Evolutionary conservation across 2,113 vertebrate genomes (phyloP), one percentile per base, ranked within the genome.

Genomic region (Aepyceros melampus): DNA sequence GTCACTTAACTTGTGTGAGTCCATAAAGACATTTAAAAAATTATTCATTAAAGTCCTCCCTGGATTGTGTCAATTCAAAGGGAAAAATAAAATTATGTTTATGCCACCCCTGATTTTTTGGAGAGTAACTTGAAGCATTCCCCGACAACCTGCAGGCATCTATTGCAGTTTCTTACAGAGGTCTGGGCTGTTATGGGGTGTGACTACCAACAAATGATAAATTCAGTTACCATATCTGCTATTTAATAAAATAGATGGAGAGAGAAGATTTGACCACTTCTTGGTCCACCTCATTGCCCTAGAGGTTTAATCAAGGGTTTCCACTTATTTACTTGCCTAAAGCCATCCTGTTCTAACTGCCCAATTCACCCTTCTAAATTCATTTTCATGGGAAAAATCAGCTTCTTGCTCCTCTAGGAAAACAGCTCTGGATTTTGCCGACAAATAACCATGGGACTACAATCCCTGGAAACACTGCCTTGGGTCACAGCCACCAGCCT

Each of bases 341-440:
- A 90, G 47, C 33, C 81, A 93, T 82, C 40, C 91, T 83, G 7
- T 91, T n/a, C 17, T 85, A 64, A 93, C 82, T 86, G 67, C 27
- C 78, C 58, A 92, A 31, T 64, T 83, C 55, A 92, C 45, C 82
- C 60, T 94, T 71, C 88, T n/a, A 92, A 90, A 88, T 94, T 78
- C 47, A 92, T 93, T 92, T 97, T 62, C 45, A 53, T 74, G 55
- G 31, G 43, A 58, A 97, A 94, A 97, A 47, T 92, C 90, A 97
- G 85, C 4, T 84, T 82, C 47, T 58, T 84, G 71, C 31, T 89
- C 29, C 78, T 96, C 49, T 93, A 76, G n/a, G 40, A 95, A 95
- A 97, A 84, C 43, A 92, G 27, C 67, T 74, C 29, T 0, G 79
- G 64, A 91, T 97, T 97, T 76, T 86, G 33, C 91, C 76, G 88